Percentiles rank a stretch among this genome's conserved stretches.
Conservation (phyloP, 2,888 invertebrate species). For the Laspeyria flexula region DNA sequence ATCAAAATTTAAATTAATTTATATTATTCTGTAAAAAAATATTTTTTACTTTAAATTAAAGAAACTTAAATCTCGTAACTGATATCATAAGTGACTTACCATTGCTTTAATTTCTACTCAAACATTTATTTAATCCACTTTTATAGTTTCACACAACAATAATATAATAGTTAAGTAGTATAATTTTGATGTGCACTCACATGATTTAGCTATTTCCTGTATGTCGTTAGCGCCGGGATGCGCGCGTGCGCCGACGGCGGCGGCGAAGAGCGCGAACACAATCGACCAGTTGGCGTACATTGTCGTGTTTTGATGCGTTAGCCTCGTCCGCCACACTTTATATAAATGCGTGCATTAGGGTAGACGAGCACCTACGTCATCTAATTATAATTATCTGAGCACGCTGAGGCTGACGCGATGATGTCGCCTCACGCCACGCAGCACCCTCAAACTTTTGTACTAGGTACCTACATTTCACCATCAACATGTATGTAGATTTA, state of each 20-base stretch:
- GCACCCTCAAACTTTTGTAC: too few relatives aligned
- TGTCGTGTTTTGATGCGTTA: conserved; percentile 37
- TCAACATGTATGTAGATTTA: too few relatives aligned
- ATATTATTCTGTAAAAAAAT: too few relatives aligned
- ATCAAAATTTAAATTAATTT: too few relatives aligned
- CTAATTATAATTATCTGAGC: conserved; percentile 1
- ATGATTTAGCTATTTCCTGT: conserved; percentile 26
- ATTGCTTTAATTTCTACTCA: neutral
- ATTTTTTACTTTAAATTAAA: neutral
- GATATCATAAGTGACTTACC: neutral
- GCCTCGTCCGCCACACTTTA: conserved; percentile 45
- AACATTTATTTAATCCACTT: neutral
- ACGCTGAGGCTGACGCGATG: neutral
- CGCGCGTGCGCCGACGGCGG: conserved; percentile 42
- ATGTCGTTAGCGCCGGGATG: conserved; percentile 47
- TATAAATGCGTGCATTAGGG: conserved; percentile 38
- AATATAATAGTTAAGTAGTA: neutral
- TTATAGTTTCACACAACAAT: neutral
- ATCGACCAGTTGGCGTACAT: conserved; percentile 51
- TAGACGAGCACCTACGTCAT: conserved; percentile 2
- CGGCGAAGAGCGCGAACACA: conserved; percentile 49
- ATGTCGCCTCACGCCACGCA: neutral
- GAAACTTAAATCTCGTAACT: neutral
- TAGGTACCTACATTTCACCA: too few relatives aligned
- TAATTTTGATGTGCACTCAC: conserved; percentile 28